phyloP scores from a whole-genome alignment of 1,140 invertebrate genomes.

The Papilio polyxenes region DNA sequence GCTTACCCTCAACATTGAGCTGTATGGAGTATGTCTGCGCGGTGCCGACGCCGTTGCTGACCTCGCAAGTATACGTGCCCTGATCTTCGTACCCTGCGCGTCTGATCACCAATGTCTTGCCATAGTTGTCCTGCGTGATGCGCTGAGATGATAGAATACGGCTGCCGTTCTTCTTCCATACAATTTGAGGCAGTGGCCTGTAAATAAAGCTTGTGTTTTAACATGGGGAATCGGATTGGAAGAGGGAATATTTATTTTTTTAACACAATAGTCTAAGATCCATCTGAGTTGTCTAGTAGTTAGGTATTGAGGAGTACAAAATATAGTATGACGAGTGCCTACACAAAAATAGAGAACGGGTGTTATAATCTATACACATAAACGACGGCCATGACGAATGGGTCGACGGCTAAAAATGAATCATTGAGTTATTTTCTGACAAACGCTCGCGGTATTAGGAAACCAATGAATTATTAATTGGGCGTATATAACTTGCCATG shows the following conservation, averaged over 20 bases:
- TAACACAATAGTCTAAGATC: neutral
- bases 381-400: constrained; percentile 12
- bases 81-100: constrained; percentile 92
- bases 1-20: constrained; percentile 87
- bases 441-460: neutral
- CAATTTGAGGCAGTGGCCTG: constrained; percentile 88
- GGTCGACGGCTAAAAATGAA: neutral
- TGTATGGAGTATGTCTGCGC: constrained; percentile 92
- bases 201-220: constrained; percentile 42
- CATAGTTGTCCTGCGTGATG: constrained; percentile 92
- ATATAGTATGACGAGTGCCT: neutral
- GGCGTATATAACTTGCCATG: neutral
- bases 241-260: too few relatives aligned
- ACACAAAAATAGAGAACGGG: neutral
- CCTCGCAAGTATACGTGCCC: constrained; percentile 94
- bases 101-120: constrained; percentile 94
- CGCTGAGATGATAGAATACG: constrained; percentile 86
- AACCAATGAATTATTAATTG: constrained; percentile 16
- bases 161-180: constrained; percentile 91
- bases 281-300: neutral
- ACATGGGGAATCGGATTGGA: neutral
- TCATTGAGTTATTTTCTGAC: constrained; percentile 15
- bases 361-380: constrained; percentile 3
- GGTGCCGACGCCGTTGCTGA: constrained; percentile 93
- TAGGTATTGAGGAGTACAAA: too few relatives aligned